These are phyloP conservation scores for Syndactyla subalaris DNA, from an alignment of 2,797 vertebrate species.

Conservation along the genomic window DNA sequence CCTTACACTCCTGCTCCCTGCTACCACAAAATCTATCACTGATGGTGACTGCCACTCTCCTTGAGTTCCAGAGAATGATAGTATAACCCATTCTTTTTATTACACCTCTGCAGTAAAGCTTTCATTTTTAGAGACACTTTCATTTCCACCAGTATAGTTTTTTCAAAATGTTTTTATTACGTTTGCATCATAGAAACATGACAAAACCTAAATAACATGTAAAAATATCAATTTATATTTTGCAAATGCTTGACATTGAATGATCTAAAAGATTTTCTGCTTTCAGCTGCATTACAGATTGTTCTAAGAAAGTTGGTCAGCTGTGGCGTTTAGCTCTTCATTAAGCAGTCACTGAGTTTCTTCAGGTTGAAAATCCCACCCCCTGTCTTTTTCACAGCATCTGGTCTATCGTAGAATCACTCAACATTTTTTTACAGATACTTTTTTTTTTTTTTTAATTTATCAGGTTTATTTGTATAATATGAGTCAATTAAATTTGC, in stretches of 20 bases:
- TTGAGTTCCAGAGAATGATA: not conserved
- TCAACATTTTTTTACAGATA: constrained; percentile 36
- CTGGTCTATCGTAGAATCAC: constrained; percentile 23
- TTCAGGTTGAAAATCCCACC: not conserved
- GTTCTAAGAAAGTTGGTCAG: not conserved
- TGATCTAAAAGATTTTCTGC: not conserved
- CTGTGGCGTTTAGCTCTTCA: not conserved
- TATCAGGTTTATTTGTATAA: constrained; percentile 70
- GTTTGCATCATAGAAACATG: not conserved
- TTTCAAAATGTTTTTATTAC: not conserved
- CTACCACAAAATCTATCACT: not conserved
- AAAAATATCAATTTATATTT: not conserved
- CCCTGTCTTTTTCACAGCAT: not conserved
- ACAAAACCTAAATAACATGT: not conserved
- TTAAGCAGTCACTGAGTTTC: not conserved
- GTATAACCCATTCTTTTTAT: not conserved
- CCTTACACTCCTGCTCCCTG: not conserved
- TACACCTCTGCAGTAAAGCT: not conserved
- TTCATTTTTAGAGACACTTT: not conserved
- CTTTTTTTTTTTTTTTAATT: constrained; percentile 37
- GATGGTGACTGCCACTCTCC: not conserved
- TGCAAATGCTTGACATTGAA: not conserved
- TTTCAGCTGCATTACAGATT: not conserved
- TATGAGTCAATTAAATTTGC: constrained; percentile 72
- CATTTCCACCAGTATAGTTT: not conserved